Evolutionary conservation across 1,140 invertebrate genomes (phyloP), one percentile per base, ranked within the genome.

Genomic region (Solen grandis): DNA sequence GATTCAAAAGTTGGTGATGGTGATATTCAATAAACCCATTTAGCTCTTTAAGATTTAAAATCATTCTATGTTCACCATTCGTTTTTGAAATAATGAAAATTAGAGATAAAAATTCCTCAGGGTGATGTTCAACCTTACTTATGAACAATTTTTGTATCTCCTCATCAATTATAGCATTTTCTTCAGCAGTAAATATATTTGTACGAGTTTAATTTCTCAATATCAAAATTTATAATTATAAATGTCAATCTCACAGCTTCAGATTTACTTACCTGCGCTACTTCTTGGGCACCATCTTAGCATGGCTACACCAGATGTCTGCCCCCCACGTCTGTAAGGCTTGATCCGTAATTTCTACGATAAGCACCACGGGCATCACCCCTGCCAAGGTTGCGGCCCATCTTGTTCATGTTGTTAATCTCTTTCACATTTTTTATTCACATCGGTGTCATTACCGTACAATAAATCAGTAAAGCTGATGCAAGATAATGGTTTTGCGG

Each of bases 1-100:
- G 54, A 75, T 41, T 77, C n/a, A 54, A 77, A 55, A 35, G n/a
- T 59, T 83, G 55, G 46, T 66, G 80, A 80, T 83, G 75, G 36
- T 69, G 31, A 33, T 83, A 81, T 22, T 19, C 22, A 65, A 80
- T 73, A 52, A 54, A 54, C 2, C 38, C 29, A 35, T 81, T 83
- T 22, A 80, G 36, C 3, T 54, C 75, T 59, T 63, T 72, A 70
- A 19, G 74, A 70, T n/a, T 81, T 60, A 81, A 25, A 33, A 80
- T 81, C 52, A 84, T 5, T 60, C 63, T 57, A 36, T 22, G 52
- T 50, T 60, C n/a, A 16, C 63, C 60, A 76, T 72, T 65, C 36
- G 70, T 70, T 52, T 84, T 76, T n/a, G 59, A 1, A 36, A 41
- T 63, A 29, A 38, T 55, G 69, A 83, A 83, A 59, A 81, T 69